Base-by-base conservation (phyloP, 2,888 invertebrate genomes). In the Chrysolina oricalcia region DNA sequence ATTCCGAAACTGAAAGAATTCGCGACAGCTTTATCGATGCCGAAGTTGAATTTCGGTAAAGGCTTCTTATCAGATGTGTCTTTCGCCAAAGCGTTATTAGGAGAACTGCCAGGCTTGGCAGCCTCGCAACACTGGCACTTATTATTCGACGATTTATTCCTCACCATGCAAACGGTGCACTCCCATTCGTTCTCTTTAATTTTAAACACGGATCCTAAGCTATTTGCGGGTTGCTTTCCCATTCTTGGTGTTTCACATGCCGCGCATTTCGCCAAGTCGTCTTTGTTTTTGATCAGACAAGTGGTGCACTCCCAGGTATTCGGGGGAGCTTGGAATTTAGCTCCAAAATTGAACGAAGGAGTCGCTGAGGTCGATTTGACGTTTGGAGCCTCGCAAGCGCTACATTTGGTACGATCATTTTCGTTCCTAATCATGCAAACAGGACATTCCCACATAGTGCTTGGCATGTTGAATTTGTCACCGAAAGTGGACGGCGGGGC, bases 121-220 rank as follows among this genome's bases (percentile, higher is more conserved):
- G 91, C 89, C 78, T 91, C 91, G 84, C 93, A 93, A 81, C 92
- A 92, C 68, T 89, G 88, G 85, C 93, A 93, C 77, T 89, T 90
- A 8, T 62, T 72, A 23, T 70, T 70, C 10, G 69, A 35, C 5
- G 74, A 64, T 50, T 81, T 78, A 84, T 93, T 94, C 72, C 89
- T 89, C 0, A 93, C 89, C 90, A 92, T 90, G 84, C 93, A 94
- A 19, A 90, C 90, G 15, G 88, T 87, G 84, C 94, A 93, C 75
- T 91, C 91, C 93, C 93, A 93, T 72, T 89, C 84, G 48, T 81
- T 78, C 8, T 78, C 77, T 72, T 85, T 84, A 50, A 81, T 81
- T 76, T 85, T 82, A 67, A 84, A 84, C 15, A 78, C 69, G 27
- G 75, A 68, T 11, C 80, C 79, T 46, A 83, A 82, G 40, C 71